Percentiles rank a stretch among this genome's conserved stretches.
These are phyloP conservation scores for Drosophila rellima DNA, from an alignment of 2,888 invertebrate species.

Conservation along the genomic window DNA sequence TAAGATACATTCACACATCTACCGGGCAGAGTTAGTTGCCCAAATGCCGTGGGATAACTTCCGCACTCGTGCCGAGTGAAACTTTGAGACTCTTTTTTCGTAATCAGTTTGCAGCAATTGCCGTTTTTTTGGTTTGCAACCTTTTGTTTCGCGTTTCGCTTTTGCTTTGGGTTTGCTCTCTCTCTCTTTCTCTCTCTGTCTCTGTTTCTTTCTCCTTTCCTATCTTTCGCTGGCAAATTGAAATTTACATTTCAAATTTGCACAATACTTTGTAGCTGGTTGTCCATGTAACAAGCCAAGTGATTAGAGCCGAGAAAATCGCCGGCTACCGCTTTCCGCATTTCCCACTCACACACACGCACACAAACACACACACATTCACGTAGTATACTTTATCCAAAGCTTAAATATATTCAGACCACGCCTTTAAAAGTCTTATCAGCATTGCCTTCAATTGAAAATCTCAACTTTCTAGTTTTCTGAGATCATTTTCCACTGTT, in stretches of 20 bases:
- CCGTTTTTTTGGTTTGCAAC: conserved; percentile 57
- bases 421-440: background rate
- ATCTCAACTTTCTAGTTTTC: conserved; percentile 36
- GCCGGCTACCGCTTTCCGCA: conserved; percentile 64
- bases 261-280: conserved; percentile 59
- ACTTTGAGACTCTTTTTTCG: conserved; percentile 53
- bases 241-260: conserved; percentile 79
- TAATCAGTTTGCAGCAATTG: conserved; percentile 59
- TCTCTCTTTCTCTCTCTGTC: conserved; percentile 6
- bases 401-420: background rate
- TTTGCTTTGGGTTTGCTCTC: conserved; percentile 11
- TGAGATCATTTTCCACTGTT: conserved; percentile 12
- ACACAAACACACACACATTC: conserved; percentile 27
- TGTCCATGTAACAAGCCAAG: conserved; percentile 67
- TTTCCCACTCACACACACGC: conserved; percentile 56
- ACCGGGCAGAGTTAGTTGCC: conserved; percentile 41
- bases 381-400: conserved; percentile 3
- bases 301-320: conserved; percentile 46
- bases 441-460: conserved; percentile 36
- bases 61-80: conserved; percentile 80
- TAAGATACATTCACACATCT: conserved; percentile 36
- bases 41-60: conserved; percentile 78
- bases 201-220: conserved; percentile 5
- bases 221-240: conserved; percentile 17
- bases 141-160: conserved; percentile 13